Conservation (phyloP, 2,888 invertebrate species). For the Adelphocoris suturalis region DNA sequence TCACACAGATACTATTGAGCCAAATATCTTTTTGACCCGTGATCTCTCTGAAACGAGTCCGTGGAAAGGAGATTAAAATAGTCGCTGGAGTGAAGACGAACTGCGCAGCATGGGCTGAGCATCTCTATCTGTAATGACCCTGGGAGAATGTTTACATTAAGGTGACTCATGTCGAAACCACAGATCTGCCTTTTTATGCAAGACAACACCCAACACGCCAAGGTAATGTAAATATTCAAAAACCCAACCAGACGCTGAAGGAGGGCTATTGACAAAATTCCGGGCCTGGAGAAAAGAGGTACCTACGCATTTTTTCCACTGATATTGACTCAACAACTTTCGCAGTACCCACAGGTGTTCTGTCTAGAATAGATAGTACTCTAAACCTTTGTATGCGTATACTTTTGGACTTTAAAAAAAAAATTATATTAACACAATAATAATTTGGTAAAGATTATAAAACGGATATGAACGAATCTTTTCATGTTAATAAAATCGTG, state of each 20-base stretch:
- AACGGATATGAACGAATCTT: no score
- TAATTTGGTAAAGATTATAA: no score
- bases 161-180: conserved; percentile 50
- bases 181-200: conserved; percentile 48
- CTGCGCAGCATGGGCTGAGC: conserved; percentile 23
- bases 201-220: conserved; percentile 35
- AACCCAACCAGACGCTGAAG: neutral
- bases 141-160: conserved; percentile 49
- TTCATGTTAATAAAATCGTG: no score
- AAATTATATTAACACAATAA: no score
- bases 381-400: no score
- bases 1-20: no score
- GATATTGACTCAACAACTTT: neutral
- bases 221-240: conserved; percentile 42
- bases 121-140: conserved; percentile 41
- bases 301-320: neutral
- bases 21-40: no score
- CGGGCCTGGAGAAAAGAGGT: neutral
- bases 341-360: no score
- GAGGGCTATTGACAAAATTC: conserved; percentile 9
- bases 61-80: no score
- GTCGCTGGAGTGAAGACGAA: neutral
- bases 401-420: no score
- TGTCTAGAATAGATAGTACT: no score
- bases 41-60: no score